These are phyloP conservation scores for Thamnophis sirtalis DNA, from an alignment of 2,113 vertebrate species.

Conservation along the genomic window DNA sequence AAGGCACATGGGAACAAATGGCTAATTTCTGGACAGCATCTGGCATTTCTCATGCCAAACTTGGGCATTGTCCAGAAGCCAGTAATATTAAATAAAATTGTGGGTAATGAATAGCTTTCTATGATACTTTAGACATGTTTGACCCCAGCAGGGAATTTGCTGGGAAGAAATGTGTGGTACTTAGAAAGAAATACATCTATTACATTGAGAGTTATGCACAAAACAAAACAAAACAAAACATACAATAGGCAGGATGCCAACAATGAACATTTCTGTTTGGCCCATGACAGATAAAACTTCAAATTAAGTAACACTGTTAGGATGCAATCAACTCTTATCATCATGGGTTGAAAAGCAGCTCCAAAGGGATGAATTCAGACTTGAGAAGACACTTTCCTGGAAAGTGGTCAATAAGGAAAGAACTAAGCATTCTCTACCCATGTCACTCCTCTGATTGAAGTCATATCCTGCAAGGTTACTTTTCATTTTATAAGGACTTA, in stretches of 20 bases:
- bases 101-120: conserved; percentile 67
- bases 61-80: conserved; percentile 59
- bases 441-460: neutral
- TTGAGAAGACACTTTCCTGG: neutral
- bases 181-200: conserved; percentile 20
- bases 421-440: neutral
- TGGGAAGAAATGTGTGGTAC: conserved; percentile 22
- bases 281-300: conserved; percentile 9
- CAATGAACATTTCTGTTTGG: conserved; percentile 10
- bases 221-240: neutral
- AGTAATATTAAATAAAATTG: conserved; percentile 71
- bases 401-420: neutral
- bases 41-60: conserved; percentile 55
- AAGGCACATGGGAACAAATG: conserved; percentile 56
- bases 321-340: neutral
- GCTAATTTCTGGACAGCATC: conserved; percentile 56
- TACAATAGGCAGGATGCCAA: conserved; percentile 3
- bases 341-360: neutral
- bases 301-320: conserved; percentile 12
- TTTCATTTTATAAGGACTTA: neutral
- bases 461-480: neutral
- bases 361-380: neutral
- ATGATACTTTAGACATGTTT: conserved; percentile 54
- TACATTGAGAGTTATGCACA: neutral
- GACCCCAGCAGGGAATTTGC: conserved; percentile 17